Conservation (phyloP, 2,888 invertebrate genomes). For the Drosophila pullipes region DNA sequence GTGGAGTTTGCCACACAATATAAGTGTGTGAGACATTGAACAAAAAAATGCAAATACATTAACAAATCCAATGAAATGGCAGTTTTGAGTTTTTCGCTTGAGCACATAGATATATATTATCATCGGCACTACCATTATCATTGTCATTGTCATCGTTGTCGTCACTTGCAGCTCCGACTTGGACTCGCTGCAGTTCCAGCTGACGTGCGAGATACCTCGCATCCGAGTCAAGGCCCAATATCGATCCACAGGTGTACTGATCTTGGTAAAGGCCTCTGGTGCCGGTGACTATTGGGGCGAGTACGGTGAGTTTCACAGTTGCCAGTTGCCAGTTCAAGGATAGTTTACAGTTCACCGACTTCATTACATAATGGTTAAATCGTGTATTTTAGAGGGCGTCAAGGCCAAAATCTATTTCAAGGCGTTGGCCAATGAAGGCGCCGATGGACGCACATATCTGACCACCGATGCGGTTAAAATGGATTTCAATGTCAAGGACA, state of each 20-base stretch:
- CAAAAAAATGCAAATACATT: conserved; percentile 34
- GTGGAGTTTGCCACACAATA: conserved; percentile 37
- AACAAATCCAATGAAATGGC: conserved; percentile 64
- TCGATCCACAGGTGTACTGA: conserved; percentile 92
- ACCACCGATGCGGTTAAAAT: conserved; percentile 92
- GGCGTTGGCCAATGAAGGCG: conserved; percentile 88
- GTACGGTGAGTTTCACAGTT: conserved; percentile 88
- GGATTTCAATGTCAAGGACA: conserved; percentile 93
- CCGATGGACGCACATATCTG: conserved; percentile 89
- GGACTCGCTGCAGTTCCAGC: conserved; percentile 92
- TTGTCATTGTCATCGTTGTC: conserved; percentile 62
- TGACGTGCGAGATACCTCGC: conserved; percentile 92
- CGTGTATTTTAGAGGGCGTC: conserved; percentile 89
- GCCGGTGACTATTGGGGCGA: conserved; percentile 96
- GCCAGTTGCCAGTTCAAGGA: neutral
- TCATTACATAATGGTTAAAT: neutral
- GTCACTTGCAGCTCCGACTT: conserved; percentile 88
- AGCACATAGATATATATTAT: conserved; percentile 23
- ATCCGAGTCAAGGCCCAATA: conserved; percentile 92
- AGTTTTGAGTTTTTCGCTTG: conserved; percentile 32
- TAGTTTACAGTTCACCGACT: neutral
- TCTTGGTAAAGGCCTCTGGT: conserved; percentile 93
- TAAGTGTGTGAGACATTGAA: conserved; percentile 49
- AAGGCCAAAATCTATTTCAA: conserved; percentile 94
- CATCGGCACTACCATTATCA: conserved; percentile 48